Base-by-base conservation (phyloP, 2,113 vertebrate genomes). In the Oncorhynchus mykiss region DNA sequence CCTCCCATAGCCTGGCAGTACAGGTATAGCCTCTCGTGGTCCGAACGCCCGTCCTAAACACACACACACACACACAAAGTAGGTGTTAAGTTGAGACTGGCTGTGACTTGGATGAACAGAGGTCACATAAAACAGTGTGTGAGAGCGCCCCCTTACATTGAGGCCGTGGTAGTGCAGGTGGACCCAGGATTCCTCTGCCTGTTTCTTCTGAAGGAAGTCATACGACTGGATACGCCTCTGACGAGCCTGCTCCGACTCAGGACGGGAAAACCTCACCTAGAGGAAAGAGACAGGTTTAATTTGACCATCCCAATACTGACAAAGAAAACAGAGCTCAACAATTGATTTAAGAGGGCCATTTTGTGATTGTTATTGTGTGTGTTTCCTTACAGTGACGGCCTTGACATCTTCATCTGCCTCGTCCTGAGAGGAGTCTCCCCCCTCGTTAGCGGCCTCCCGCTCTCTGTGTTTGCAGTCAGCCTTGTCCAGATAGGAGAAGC, bases 181-280 rank as follows among this genome's bases (percentile, higher is more conserved):
- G 59, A 95, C 91, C 98, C 98, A 99, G 5, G 96, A 96, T 67
- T 99, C 98, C 70, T 99, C 98, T 0, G 97, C 96, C 11, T 99
- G 97, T 88, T 96, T 99, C 93, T 96, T 99, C 90, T 99, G 97
- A 80, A 99, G 90, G 87, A 98, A 99, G 86, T 99, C 98, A 0
- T 99, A 99, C 0, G 98, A 98, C 87, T 98, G 98, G 73, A 95
- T 94, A 0, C 97, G 95, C 1, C 97, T 93, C 84, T 98, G 97
- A 0, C 96, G 95, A 64, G 98, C 97, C 86, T 99, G 97, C 72
- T 99, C 98, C 0, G 95, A 95, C 87, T 99, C 98, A 0, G 97
- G 97, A 20, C 98, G 94, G 2, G 97, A 95, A 82, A 99, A 99
- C 68, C 98, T 94, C 67, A 99, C 98, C 97, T 99, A 49, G 1